Percentiles rank a stretch among this genome's conserved stretches.
These are phyloP conservation scores for Strigamia transsilvanica DNA, from an alignment of 2,888 invertebrate species.

Conservation along the genomic window DNA sequence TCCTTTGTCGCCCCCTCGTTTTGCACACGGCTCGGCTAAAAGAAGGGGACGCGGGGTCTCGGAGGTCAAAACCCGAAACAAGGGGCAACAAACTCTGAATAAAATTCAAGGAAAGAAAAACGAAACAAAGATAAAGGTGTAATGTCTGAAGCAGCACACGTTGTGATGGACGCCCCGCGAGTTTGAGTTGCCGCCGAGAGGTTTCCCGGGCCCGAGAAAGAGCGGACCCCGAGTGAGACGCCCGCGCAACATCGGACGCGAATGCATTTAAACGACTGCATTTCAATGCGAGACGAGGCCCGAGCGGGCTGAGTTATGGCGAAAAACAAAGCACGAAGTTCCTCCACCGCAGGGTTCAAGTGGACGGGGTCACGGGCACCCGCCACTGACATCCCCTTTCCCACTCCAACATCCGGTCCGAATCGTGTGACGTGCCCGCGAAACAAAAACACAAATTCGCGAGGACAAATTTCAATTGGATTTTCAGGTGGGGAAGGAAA, in stretches of 20 bases:
- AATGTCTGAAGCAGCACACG: background rate
- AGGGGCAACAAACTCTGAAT: background rate
- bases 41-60: background rate
- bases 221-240: conserved; percentile 31
- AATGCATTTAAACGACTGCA: conserved; percentile 51
- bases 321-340: conserved; percentile 35
- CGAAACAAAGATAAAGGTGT: background rate
- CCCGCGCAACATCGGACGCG: conserved; percentile 40
- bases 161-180: conserved; percentile 7
- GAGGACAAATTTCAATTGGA: no score
- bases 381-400: no score
- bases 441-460: background rate
- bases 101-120: background rate
- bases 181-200: background rate
- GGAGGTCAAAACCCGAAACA: background rate
- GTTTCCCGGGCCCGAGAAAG: background rate
- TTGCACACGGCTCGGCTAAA: background rate
- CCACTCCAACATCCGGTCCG: conserved; percentile 4
- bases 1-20: background rate
- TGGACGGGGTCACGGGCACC: conserved; percentile 42
- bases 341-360: conserved; percentile 21
- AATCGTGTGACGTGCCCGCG: background rate
- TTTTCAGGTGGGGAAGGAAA: no score
- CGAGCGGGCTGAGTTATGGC: conserved; percentile 6
- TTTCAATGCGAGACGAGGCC: conserved; percentile 45